A percentile compares a stretch with the other conserved stretches of the same genome.
Conservation (phyloP, 2,113 vertebrate species). For the Platycercus adscitus region DNA sequence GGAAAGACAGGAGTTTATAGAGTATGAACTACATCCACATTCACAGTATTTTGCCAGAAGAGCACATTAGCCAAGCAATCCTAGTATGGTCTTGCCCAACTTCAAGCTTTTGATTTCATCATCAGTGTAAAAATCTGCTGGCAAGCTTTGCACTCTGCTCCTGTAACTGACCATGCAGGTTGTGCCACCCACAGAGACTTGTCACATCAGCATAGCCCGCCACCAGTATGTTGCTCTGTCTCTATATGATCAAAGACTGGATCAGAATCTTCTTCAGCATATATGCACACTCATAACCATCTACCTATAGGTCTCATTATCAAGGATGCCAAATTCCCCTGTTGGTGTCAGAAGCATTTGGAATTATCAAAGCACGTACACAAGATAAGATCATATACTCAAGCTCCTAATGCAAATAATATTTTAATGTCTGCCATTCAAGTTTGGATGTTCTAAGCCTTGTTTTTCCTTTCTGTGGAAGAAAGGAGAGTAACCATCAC, state of each 20-base stretch:
- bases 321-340: not conserved
- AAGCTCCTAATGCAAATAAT: not conserved
- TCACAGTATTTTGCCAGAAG: not conserved
- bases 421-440: not conserved
- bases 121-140: not conserved
- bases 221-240: not conserved
- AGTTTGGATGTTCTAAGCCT: not conserved
- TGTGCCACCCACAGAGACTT: not conserved
- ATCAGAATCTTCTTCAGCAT: not conserved
- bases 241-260: not conserved
- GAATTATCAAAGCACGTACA: not conserved
- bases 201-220: not conserved
- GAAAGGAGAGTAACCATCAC: not conserved
- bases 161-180: not conserved
- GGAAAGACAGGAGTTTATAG: conserved; percentile 8
- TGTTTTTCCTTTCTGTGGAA: not conserved
- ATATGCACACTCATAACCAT: not conserved
- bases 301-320: not conserved
- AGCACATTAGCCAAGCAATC: not conserved
- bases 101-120: conserved; percentile 7
- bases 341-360: not conserved
- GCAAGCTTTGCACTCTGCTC: not conserved
- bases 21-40: not conserved
- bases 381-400: not conserved
- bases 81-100: not conserved